Conservation (phyloP, 2,888 invertebrate genomes). For the Scaptomyza polygonia region DNA sequence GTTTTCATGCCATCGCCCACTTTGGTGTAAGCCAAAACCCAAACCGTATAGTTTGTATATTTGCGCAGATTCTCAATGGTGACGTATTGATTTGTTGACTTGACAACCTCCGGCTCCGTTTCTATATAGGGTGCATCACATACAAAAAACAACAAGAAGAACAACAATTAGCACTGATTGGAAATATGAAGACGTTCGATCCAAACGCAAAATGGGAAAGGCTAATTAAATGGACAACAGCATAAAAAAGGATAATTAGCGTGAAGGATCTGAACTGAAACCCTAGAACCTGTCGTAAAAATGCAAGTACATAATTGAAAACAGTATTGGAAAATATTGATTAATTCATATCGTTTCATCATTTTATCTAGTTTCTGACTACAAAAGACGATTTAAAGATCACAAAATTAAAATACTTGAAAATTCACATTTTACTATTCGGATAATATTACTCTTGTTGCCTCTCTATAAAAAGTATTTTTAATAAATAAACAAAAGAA, state of each 20-base stretch:
- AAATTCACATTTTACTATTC: too few species aligned
- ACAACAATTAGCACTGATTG: constrained; percentile 67
- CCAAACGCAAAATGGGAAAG: constrained; percentile 7
- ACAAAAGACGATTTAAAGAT: too few species aligned
- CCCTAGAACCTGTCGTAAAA: not conserved
- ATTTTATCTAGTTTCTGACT: too few species aligned
- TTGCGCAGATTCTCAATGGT: constrained; percentile 90
- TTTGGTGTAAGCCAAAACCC: constrained; percentile 94
- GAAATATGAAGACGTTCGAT: constrained; percentile 51
- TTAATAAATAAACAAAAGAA: too few species aligned
- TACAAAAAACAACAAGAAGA: constrained; percentile 14
- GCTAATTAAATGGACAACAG: constrained; percentile 58
- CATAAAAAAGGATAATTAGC: constrained; percentile 19
- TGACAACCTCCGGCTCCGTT: constrained; percentile 91
- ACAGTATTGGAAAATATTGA: not conserved
- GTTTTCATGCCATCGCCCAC: constrained; percentile 95
- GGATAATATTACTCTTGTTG: too few species aligned
- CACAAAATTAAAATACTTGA: too few species aligned
- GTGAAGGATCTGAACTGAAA: not conserved
- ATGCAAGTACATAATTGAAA: not conserved
- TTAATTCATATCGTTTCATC: not conserved
- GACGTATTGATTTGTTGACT: constrained; percentile 85
- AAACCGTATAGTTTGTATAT: constrained; percentile 96
- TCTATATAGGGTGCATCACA: constrained; percentile 84
- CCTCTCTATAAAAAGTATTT: too few species aligned